Evolutionary conservation across 1,140 invertebrate genomes (phyloP).

Genomic region (Caenorhabditis brenneri): DNA sequence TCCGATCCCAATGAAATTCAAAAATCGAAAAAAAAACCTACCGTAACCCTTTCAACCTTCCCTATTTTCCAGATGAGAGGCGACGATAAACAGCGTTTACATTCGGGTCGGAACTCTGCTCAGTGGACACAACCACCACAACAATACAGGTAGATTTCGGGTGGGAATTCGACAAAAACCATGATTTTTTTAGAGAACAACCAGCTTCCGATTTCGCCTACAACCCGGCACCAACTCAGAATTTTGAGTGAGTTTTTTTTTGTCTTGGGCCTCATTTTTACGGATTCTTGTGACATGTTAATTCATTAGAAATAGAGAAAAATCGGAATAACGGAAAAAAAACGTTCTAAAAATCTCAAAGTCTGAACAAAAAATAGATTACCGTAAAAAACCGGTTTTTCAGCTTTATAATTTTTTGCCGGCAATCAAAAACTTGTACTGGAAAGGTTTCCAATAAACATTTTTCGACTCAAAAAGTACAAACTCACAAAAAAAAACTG

Average conservation of each 20-base stretch:
- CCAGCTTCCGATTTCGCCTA: constrained; percentile 21
- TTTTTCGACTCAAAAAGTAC: no score
- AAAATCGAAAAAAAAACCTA: no score
- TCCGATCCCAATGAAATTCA: not conserved
- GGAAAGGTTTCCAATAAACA: no score
- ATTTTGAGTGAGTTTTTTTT: constrained; percentile 2
- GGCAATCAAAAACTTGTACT: no score
- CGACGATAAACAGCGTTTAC: constrained; percentile 15
- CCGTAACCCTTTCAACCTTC: no score
- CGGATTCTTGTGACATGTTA: not conserved
- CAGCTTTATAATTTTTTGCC: no score
- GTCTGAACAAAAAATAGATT: no score
- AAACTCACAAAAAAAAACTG: no score
- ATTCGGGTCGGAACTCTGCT: constrained; percentile 1
- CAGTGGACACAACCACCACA: not conserved
- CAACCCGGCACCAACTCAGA: constrained; percentile 1
- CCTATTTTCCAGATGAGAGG: not conserved
- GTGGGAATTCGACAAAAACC: not conserved
- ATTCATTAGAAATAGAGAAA: no score
- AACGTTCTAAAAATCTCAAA: no score
- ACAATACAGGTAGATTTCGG: not conserved
- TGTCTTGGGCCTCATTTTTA: not conserved
- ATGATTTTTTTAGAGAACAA: not conserved
- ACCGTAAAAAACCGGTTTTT: no score
- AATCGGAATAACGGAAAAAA: no score